Base-by-base conservation (phyloP, 2,888 invertebrate species). In the Sabatieria punctata region DNA sequence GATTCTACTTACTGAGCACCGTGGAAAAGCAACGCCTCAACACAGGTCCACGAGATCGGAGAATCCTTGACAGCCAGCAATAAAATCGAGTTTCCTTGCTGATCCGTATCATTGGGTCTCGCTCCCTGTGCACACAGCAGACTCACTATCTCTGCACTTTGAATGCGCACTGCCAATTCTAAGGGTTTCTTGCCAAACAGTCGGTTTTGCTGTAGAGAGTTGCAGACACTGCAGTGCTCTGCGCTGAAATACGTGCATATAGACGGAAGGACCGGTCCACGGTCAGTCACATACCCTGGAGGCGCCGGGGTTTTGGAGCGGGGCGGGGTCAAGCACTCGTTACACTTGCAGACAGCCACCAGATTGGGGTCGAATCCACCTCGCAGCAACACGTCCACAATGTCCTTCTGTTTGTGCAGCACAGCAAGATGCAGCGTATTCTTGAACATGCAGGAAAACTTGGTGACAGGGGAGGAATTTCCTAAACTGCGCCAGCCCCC, bases 381-480 rank as follows among this genome's bases (percentile, higher is more conserved):
- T 50, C 71, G 72, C 40, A 76, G 70, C 37, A 76, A 65, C 24
- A 74, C 65, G 41, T 63, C 63, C 4, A 56, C 60, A 40, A 63
- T 61, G 41, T 62, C 61, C 30, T 71, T 61, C 19, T 76, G 71
- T 43, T 72, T 71, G 59, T 73, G 69, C 51, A 73, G 73, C 42
- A 76, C 71, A n/a, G 75, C 74, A 55, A 73, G 63, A 62, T 76
- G 75, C 22, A 75, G 64, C 35, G 75, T 73, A 57, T 72, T 73
- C 49, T 67, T 65, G 60, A 74, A 73, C 47, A 73, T 68, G 41
- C 69, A 60, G 30, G 30, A 15, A 30, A 15, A 15, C 11, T 8
- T 8, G 15, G 30, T 8, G 30, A 30, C 8, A 15, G 30, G 30
- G 30, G 15, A 30, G 30, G 30, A 4, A n/a, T 4, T 19, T 6